Conservation (phyloP, 2,113 vertebrate genomes). For the Nannospalax galili region DNA sequence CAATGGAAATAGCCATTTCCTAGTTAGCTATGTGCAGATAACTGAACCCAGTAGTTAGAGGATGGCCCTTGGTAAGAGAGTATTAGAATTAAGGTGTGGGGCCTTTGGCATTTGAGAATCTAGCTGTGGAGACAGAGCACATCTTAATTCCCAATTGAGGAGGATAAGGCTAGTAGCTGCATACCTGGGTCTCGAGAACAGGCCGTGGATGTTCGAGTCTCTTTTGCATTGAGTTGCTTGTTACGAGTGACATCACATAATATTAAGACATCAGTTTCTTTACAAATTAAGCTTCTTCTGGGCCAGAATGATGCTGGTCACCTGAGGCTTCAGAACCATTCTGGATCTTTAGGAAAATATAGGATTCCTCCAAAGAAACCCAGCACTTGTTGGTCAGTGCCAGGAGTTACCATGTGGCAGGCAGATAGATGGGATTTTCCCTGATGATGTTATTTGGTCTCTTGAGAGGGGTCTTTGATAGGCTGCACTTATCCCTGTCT, state of each 20-base stretch:
- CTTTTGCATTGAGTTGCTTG: background rate
- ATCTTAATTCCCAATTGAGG: fast-evolving
- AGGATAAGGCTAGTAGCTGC: fast-evolving
- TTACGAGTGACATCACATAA: background rate
- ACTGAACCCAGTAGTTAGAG: background rate
- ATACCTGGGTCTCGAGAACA: fast-evolving
- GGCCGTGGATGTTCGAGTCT: background rate
- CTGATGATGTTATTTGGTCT: background rate
- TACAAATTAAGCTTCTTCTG: background rate
- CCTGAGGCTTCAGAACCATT: background rate
- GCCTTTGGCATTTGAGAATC: background rate
- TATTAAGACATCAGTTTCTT: background rate
- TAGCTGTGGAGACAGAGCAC: background rate
- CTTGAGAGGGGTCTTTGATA: background rate
- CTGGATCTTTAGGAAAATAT: background rate
- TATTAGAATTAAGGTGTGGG: background rate
- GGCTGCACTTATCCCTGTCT: background rate
- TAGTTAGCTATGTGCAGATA: background rate
- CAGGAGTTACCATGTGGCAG: background rate
- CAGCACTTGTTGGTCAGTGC: background rate
- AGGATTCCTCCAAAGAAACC: background rate
- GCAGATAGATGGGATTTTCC: background rate
- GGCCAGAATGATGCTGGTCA: background rate
- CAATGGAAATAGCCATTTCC: background rate
- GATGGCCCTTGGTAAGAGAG: background rate